phyloP scores from a whole-genome alignment of 2,888 invertebrate genomes.

The Leptinotarsa tumamoca region DNA sequence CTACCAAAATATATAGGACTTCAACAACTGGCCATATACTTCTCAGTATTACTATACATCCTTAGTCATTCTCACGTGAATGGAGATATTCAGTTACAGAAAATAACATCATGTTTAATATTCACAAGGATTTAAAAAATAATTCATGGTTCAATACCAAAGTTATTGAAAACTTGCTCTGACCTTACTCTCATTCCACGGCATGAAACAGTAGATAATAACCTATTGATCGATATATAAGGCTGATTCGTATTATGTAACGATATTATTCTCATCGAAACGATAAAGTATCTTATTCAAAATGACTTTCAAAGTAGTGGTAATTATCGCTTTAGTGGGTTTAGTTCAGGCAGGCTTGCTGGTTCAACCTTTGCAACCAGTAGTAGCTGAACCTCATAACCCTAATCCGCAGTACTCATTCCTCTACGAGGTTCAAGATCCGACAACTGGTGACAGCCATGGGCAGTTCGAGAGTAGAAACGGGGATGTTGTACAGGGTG shows the following conservation, averaged over 20 bases:
- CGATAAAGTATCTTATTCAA: background rate
- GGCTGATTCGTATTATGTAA: background rate
- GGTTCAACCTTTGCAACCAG: constrained; percentile 63
- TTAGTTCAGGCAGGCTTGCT: constrained; percentile 26
- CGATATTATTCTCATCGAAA: background rate
- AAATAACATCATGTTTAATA: background rate
- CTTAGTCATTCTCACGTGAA: no score
- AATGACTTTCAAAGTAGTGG: constrained; percentile 24
- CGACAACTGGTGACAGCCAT: constrained; percentile 71
- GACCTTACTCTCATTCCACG: background rate
- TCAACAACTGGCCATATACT: no score
- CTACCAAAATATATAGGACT: no score
- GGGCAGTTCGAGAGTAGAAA: constrained; percentile 70
- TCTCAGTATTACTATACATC: no score
- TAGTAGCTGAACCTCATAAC: constrained; percentile 66
- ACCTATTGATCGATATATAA: background rate
- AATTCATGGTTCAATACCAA: background rate
- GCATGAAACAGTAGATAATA: background rate
- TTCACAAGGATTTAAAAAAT: background rate
- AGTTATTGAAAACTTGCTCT: background rate
- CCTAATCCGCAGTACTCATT: constrained; percentile 77
- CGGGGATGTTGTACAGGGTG: constrained; percentile 74
- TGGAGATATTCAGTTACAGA: background rate
- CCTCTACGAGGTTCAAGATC: constrained; percentile 77
- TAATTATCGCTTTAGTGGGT: background rate